A percentile compares a stretch with the other conserved stretches of the same genome.
These are phyloP conservation scores for Chelidonichthys spinosus DNA, from an alignment of 2,797 vertebrate species.

Conservation along the genomic window DNA sequence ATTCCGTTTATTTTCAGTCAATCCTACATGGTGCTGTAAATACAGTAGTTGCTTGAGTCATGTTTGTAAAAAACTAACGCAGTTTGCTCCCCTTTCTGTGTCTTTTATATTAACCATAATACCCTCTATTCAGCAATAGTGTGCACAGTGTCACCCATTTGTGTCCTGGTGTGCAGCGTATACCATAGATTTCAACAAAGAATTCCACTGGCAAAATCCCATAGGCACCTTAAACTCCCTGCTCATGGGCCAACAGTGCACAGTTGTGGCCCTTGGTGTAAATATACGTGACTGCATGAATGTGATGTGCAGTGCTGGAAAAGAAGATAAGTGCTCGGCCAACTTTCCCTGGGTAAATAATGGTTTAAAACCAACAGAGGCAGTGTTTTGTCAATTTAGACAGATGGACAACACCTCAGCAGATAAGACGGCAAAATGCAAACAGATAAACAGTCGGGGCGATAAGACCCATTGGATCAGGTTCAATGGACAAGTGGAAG, in stretches of 20 bases:
- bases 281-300: conserved; percentile 20
- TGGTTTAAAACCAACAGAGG: conserved; percentile 33
- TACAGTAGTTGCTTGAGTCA: neutral
- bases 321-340: conserved; percentile 30
- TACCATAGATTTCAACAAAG: neutral
- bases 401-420: conserved; percentile 55
- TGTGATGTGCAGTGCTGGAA: conserved; percentile 22
- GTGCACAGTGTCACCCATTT: neutral
- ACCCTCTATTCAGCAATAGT: conserved; percentile 2
- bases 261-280: neutral
- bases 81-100: neutral
- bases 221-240: neutral
- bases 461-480: conserved; percentile 52
- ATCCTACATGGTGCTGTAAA: neutral
- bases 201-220: neutral
- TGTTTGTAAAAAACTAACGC: no score
- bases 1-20: neutral
- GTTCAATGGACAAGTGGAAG: conserved; percentile 24
- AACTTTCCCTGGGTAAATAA: conserved; percentile 44
- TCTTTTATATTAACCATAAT: neutral
- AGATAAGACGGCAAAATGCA: conserved; percentile 57
- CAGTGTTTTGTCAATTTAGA: conserved; percentile 39
- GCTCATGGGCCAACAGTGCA: neutral
- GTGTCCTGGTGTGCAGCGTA: neutral
- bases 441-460: conserved; percentile 51